Conservation (phyloP, 1,140 invertebrate genomes). For the Branchinecta lynchi region DNA sequence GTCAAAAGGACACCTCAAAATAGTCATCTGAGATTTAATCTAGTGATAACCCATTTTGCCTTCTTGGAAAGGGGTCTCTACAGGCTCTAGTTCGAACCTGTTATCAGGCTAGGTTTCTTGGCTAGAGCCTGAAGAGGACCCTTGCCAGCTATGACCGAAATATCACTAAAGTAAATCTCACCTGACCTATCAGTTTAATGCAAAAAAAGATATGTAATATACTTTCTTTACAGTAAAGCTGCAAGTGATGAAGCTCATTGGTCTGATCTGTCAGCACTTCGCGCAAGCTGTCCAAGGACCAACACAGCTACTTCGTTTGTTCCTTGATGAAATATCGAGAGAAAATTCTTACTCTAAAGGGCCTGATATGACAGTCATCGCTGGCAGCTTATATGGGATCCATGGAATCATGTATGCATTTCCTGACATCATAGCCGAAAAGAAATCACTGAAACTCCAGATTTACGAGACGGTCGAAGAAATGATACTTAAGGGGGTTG, state of each 20-base stretch:
- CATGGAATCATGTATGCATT: not conserved
- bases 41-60: not conserved
- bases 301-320: not conserved
- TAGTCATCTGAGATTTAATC: not conserved
- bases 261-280: not conserved
- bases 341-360: not conserved
- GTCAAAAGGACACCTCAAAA: too few relatives aligned
- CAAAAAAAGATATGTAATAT: not conserved
- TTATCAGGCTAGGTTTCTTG: not conserved
- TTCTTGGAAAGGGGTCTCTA: not conserved
- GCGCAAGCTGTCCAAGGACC: not conserved
- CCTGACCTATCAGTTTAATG: not conserved
- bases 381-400: not conserved
- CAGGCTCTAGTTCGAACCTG: not conserved
- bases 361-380: not conserved
- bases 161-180: too few relatives aligned
- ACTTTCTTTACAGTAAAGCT: not conserved
- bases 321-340: constrained; percentile 3
- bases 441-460: not conserved
- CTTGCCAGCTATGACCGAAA: not conserved
- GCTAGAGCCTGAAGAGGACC: not conserved
- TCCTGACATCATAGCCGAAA: not conserved
- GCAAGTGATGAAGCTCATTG: not conserved
- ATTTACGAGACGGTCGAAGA: not conserved
- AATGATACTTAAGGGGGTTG: not conserved